These are phyloP conservation scores for Hydractinia symbiolongicarpus DNA, from an alignment of 30 jellyfish, hydroid and myxozoan genomes.

Conservation along the genomic window DNA sequence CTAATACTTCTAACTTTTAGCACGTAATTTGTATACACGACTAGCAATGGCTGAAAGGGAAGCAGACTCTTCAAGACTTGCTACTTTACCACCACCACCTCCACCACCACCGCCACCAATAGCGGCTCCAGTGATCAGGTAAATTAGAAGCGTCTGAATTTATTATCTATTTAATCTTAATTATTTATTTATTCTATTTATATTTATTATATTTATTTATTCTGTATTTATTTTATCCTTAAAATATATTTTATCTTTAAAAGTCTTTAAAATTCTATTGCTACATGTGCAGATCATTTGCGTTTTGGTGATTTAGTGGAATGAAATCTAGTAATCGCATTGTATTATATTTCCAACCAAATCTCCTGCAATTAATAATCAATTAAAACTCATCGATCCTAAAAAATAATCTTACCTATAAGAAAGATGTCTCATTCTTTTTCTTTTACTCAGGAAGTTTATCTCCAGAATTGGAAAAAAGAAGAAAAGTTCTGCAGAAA, in stretches of 20 bases:
- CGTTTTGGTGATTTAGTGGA: no score
- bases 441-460: slow-evolving; percentile 9
- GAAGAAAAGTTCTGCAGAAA: neutral
- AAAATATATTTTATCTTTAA: no score
- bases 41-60: slow-evolving; percentile 12
- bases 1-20: slow-evolving; percentile 4
- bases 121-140: slow-evolving; percentile 27
- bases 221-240: no score
- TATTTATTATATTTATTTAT: no score
- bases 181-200: neutral
- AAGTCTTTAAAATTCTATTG: no score
- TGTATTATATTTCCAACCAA: no score
- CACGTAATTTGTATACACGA: slow-evolving; percentile 3
- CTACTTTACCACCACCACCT: slow-evolving; percentile 1
- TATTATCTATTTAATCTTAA: neutral
- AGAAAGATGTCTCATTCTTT: neutral
- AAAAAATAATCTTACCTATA: no score
- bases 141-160: neutral
- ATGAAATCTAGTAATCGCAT: no score
- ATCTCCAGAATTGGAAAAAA: slow-evolving; percentile 11
- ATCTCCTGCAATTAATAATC: no score
- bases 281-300: no score
- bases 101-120: slow-evolving; percentile 29
- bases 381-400: no score
- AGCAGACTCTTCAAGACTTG: neutral